Percentiles rank a stretch among this genome's conserved stretches.
These are phyloP conservation scores for Zoanthus sociatus DNA, from an alignment of 92 coral and sea anemone genomes.

Conservation along the genomic window DNA sequence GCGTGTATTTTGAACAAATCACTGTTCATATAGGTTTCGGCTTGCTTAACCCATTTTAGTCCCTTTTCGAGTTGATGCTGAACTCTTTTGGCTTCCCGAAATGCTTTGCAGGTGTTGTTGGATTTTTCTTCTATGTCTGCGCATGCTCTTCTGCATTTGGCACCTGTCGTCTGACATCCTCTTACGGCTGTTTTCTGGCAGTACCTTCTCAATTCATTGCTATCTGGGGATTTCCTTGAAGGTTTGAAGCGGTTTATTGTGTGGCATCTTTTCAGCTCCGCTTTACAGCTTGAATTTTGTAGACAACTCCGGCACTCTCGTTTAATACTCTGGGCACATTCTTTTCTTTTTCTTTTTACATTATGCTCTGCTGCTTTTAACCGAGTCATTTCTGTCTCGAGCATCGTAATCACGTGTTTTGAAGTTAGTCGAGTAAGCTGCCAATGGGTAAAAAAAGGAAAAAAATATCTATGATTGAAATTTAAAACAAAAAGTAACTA, in stretches of 20 bases:
- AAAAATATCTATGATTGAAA: background rate
- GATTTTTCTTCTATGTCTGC: conserved; percentile 53
- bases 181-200: conserved; percentile 78
- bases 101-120: conserved; percentile 79
- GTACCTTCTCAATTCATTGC: conserved; percentile 30
- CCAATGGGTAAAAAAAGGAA: background rate
- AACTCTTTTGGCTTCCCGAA: conserved; percentile 71
- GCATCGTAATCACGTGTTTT: conserved; percentile 82
- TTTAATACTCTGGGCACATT: conserved; percentile 71
- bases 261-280: conserved; percentile 54
- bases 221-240: conserved; percentile 23
- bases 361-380: conserved; percentile 76
- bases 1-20: conserved; percentile 81
- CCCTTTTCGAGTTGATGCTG: conserved; percentile 76
- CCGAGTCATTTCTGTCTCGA: conserved; percentile 77
- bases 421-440: conserved; percentile 95
- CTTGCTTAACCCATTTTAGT: conserved; percentile 82
- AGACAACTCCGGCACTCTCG: conserved; percentile 72
- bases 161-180: conserved; percentile 65
- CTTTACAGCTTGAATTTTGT: conserved; percentile 49
- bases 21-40: conserved; percentile 72
- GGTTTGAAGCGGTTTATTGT: conserved; percentile 6
- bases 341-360: conserved; percentile 69
- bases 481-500: no score
- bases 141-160: conserved; percentile 66